Evolutionary conservation across 2,888 invertebrate species (phyloP).

Genomic region (Pseudococcus jackbeardsleyi): DNA sequence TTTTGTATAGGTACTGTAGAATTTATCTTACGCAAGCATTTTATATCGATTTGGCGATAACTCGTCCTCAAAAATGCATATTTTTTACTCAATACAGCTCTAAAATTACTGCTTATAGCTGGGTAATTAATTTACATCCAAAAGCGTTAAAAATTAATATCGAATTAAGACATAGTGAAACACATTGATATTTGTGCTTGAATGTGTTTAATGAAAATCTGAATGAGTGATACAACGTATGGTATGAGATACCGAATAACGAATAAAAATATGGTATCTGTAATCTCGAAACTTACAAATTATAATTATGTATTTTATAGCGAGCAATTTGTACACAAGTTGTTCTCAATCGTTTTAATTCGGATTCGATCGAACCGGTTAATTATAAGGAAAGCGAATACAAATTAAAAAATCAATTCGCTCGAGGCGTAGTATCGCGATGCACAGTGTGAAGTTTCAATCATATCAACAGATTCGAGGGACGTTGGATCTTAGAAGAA

Average conservation of each 20-base stretch:
- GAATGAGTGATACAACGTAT: background rate
- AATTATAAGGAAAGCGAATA: slow-evolving; percentile 1
- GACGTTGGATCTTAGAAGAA: too few relatives aligned
- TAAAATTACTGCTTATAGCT: background rate
- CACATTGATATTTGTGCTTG: background rate
- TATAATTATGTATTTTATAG: background rate
- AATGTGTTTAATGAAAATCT: background rate
- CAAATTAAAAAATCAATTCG: slow-evolving; percentile 19
- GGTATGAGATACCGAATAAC: background rate
- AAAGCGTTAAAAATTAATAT: slow-evolving; percentile 28
- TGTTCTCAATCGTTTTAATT: background rate
- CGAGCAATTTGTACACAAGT: slow-evolving; percentile 33
- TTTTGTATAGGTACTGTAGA: background rate
- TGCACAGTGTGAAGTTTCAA: background rate
- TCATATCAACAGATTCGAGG: too few relatives aligned
- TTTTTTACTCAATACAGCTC: background rate
- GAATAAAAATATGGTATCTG: background rate
- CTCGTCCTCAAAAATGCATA: background rate
- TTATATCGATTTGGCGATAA: too few relatives aligned
- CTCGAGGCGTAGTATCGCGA: background rate
- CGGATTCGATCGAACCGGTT: slow-evolving; percentile 5
- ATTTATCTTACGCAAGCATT: too few relatives aligned
- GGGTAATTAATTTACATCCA: background rate
- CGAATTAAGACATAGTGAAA: background rate
- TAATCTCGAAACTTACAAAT: background rate